Evolutionary conservation across 2,797 vertebrate genomes (phyloP), one percentile per base, ranked within the genome.

Genomic region (Prunella strophiata): DNA sequence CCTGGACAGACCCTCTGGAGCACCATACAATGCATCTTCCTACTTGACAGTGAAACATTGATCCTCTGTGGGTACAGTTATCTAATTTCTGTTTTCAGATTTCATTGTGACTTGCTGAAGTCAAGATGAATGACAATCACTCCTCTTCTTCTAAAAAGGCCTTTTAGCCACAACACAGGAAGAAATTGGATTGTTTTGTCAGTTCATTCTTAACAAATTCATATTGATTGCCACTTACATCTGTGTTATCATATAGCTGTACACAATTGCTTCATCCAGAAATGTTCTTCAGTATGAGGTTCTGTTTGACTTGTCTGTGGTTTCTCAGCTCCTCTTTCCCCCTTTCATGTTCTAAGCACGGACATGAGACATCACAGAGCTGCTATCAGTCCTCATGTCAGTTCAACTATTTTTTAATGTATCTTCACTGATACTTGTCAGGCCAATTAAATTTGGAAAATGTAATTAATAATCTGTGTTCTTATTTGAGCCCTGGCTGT

Each of bases 171-270:
- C 82, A 91, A 80, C 36, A 76, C 5, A 19, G 42, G 65, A 93
- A 83, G 43, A 88, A 88, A 77, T 11, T n/a, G 42, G 40, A 45
- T 85, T 85, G 43, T 89, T 94, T 59, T 73, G n/a, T 91, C 65
- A 85, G 36, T 79, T 93, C 26, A 25, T 91, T 89, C 67, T 59
- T 83, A 83, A 80, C 27, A 74, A 80, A 83, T 93, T 61, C 70
- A 4, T 88, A 67, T 52, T 32, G 78, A 59, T 89, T 83, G 45
- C 34, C 59, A 15, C 29, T 89, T 93, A 63, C 5, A 7, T 71
- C 36, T 85, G 22, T 71, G 51, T 74, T 89, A 55, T 15, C 30
- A 29, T 57, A 30, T 23, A 80, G 72, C 45, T 90, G 23, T 54
- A 58, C 14, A 21, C 14, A 48, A 9, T 80, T 65, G 16, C 61